Evolutionary conservation across 1,140 invertebrate species (phyloP).

Genomic region (Procambarus virginalis): DNA sequence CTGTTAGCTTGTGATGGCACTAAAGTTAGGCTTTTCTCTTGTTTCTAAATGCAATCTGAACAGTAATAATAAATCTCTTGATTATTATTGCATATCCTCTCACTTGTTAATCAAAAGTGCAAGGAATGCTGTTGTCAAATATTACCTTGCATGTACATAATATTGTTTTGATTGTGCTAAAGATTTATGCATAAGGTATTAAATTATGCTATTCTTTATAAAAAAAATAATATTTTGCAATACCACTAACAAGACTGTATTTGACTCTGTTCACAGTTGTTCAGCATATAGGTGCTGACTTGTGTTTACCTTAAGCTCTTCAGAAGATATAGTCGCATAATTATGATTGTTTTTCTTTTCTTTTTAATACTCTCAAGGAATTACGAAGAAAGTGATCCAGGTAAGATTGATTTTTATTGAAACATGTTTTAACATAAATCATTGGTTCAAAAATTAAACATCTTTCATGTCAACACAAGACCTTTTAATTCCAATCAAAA

Average conservation of each 20-base stretch:
- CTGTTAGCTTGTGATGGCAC: too few relatives aligned
- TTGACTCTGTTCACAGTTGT: conserved; percentile 4
- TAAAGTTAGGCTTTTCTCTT: not conserved
- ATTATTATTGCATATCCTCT: not conserved
- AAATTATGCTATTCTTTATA: not conserved
- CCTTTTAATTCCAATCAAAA: too few relatives aligned
- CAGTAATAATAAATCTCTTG: not conserved
- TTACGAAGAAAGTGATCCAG: conserved; percentile 59
- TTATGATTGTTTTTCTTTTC: conserved; percentile 41
- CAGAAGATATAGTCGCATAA: conserved; percentile 19
- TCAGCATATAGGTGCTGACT: not conserved
- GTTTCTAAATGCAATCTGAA: not conserved
- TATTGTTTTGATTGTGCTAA: not conserved
- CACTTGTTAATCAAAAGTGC: not conserved
- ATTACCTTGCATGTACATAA: not conserved
- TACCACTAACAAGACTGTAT: not conserved
- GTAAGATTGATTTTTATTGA: conserved; percentile 16
- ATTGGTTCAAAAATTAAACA: not conserved
- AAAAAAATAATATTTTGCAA: not conserved
- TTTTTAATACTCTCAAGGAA: conserved; percentile 43
- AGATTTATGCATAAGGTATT: not conserved
- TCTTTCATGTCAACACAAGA: too few relatives aligned
- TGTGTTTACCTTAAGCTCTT: not conserved
- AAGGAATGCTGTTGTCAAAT: too few relatives aligned
- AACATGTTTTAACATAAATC: not conserved